A percentile compares a stretch with the other conserved stretches of the same genome.
These are phyloP conservation scores for Paracanthobrama guichenoti DNA, from an alignment of 2,113 vertebrate genomes.

Conservation along the genomic window DNA sequence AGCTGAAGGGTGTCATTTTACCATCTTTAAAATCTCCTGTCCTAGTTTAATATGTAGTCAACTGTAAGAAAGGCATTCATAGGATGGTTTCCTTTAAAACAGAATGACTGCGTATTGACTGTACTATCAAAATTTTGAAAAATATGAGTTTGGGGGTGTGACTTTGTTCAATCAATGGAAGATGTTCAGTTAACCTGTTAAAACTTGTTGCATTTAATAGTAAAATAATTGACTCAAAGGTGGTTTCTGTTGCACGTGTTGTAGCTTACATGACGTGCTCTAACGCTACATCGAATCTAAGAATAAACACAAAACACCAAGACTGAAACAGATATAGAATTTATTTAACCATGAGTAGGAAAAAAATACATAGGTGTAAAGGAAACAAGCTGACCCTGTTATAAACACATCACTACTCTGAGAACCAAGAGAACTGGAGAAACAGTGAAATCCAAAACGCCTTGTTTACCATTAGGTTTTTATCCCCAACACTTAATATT, in stretches of 20 bases:
- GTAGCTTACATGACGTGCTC: background rate
- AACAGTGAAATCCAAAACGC: constrained; percentile 87
- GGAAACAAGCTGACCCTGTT: constrained; percentile 96
- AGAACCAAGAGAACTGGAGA: constrained; percentile 84
- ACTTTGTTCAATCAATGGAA: background rate
- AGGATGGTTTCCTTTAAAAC: background rate
- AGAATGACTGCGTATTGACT: too few species aligned
- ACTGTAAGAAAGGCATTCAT: background rate
- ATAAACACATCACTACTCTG: constrained; percentile 93
- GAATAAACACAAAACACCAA: constrained; percentile 40
- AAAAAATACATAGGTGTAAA: constrained; percentile 96
- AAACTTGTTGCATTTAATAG: background rate
- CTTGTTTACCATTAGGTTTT: constrained; percentile 95
- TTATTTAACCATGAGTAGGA: constrained; percentile 96
- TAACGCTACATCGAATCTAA: too few species aligned
- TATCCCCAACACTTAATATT: constrained; percentile 79
- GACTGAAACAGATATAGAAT: constrained; percentile 72
- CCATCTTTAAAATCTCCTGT: background rate
- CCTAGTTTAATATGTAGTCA: background rate
- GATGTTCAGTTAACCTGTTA: background rate
- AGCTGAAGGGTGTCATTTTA: background rate
- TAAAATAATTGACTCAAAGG: background rate
- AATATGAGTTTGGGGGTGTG: background rate
- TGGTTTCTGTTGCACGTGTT: too few species aligned
- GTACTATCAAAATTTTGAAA: background rate